Conservation (phyloP, 92 coral and sea anemone genomes). For the Palythoa caribaeorum region DNA sequence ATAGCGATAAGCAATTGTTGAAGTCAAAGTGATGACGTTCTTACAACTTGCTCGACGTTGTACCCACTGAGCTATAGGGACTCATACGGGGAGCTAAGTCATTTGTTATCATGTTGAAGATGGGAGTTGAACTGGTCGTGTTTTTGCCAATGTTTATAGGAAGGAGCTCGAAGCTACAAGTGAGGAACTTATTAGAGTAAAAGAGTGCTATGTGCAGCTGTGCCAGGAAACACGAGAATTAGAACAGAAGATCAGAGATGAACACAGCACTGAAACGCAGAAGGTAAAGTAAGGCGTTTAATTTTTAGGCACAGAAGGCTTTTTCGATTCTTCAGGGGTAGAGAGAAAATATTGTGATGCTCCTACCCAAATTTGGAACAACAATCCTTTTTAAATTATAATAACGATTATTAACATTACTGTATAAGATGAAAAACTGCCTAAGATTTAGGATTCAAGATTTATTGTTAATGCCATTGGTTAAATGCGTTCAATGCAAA, state of each 20-base stretch:
- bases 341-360: neutral
- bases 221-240: conserved; percentile 86
- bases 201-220: conserved; percentile 92
- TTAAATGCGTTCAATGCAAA: too few species aligned
- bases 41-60: too few species aligned
- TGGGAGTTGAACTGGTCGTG: neutral
- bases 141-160: conserved; percentile 48
- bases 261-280: conserved; percentile 74
- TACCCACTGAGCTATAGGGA: neutral
- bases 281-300: conserved; percentile 54
- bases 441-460: too few species aligned
- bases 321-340: neutral
- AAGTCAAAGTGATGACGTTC: too few species aligned
- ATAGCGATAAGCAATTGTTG: too few species aligned
- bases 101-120: neutral
- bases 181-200: conserved; percentile 86
- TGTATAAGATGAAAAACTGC: too few species aligned
- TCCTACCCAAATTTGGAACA: neutral
- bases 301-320: too few species aligned
- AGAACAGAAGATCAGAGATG: conserved; percentile 80
- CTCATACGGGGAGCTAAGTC: neutral
- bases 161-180: conserved; percentile 73
- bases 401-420: too few species aligned
- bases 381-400: too few species aligned
- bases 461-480: too few species aligned